Evolutionary conservation across 2,113 vertebrate species (phyloP), one percentile per base, ranked within the genome.

Genomic region (Pygoscelis antarcticus): DNA sequence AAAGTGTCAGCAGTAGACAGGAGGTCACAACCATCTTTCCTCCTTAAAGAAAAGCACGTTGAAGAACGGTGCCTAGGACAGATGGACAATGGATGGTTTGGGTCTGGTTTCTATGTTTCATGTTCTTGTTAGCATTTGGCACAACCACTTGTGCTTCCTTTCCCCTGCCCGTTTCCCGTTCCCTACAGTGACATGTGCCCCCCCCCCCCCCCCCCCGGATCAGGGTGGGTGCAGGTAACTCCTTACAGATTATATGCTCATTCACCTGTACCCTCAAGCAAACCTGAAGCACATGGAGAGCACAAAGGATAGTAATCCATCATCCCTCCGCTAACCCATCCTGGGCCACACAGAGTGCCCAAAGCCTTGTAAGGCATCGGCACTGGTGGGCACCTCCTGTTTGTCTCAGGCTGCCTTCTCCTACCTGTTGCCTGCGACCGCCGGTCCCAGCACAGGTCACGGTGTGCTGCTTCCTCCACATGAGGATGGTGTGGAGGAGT

Each of bases 231-330:
- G 29, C 7, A 8, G 34, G 18, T 64, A 58, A 47, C 40, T 72
- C 60, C 16, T 55, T 40, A 46, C 26, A 57, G 44, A 47, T 65
- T 36, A 60, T 42, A 29, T 26, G 36, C 9, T 62, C 32, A 4
- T 61, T 91, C 0, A 0, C 20, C 34, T 65, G 17, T 30, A 46
- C 10, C 49, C 46, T 68, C 3, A 0, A 19, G 80, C 38, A 92
- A 71, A 81, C 42, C 12, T 54, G 38, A 58, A 51, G 61, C 29
- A 55, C 9, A 0, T 14, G 30, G 38, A 64, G 60, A 75, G 9
- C 38, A 46, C 15, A 11, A 46, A 65, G 16, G 55, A 12, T 10
- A 40, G 9, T 16, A 25, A 58, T 54, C 46, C 40, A 26, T 44
- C 34, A 27, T 32, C 30, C 14, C 13, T 47, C 3, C 58, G 57